Evolutionary conservation across 2,113 vertebrate species (phyloP).

Genomic region (Leptobrachium leishanense): DNA sequence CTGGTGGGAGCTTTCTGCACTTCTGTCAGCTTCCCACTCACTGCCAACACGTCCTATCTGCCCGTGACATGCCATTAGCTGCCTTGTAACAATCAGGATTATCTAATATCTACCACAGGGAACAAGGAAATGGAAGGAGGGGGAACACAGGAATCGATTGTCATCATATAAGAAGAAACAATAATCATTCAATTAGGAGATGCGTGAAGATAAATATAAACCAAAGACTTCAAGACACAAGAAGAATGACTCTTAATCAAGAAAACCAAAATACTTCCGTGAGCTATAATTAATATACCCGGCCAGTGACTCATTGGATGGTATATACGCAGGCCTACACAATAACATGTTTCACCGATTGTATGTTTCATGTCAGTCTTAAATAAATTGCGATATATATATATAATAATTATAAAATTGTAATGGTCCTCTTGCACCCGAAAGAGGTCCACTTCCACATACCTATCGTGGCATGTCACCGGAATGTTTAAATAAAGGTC

Average conservation of each 20-base stretch:
- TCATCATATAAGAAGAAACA: conserved; percentile 28
- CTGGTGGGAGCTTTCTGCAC: too few species aligned
- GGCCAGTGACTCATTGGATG: background rate
- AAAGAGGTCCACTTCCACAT: too few species aligned
- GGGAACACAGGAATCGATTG: conserved; percentile 35
- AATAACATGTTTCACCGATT: too few species aligned
- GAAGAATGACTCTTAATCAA: background rate
- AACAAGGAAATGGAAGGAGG: conserved; percentile 29
- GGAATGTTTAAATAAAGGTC: too few species aligned
- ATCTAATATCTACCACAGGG: conserved; percentile 31
- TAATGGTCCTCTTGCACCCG: too few species aligned
- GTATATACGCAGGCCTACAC: too few species aligned
- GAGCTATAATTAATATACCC: background rate
- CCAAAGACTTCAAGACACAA: background rate
- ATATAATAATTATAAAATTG: too few species aligned
- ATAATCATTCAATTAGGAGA: conserved; percentile 23
- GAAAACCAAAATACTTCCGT: conserved; percentile 13
- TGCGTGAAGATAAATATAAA: conserved; percentile 10
- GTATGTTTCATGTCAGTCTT: too few species aligned
- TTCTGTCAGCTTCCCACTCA: conserved; percentile 2
- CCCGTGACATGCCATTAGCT: conserved; percentile 20
- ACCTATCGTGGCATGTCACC: too few species aligned
- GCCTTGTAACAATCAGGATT: conserved; percentile 27
- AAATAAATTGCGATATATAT: too few species aligned
- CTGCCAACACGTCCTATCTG: conserved; percentile 13